Evolutionary conservation across 1,140 invertebrate species (phyloP), one percentile per base, ranked within the genome.

Genomic region (Pinna nobilis): DNA sequence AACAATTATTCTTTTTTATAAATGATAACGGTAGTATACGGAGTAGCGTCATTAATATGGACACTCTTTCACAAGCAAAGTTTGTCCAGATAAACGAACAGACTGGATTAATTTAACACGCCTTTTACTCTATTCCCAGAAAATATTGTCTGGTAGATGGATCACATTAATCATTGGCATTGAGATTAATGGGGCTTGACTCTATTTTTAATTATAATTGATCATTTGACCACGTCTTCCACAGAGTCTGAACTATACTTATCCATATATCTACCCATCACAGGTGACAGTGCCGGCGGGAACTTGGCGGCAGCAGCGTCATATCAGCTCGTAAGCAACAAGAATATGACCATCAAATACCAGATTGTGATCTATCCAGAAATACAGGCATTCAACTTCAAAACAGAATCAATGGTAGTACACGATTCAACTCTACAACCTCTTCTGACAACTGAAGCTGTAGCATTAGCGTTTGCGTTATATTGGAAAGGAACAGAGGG

Each of bases 281-380:
- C 76, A 35, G 83, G 83, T 20, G 84, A 86, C 70, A 84, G 82
- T 55, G 81, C 84, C 4, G 85, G 85, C 20, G 85, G 84, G 11
- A 82, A 86, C 72, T 70, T 84, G 7, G 69, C 78, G 6, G 83
- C 83, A 11, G 83, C 81, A 20, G 84, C 86, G 28, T 57, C 79
- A 11, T 72, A 81, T 13, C 65, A 74, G 18, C 65, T 86, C 25
- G 74, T 71, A 37, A 80, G 76, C 30, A 70, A 76, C 30, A 72
- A 64, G 32, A 72, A 72, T n/a, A 64, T 65, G 49, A 63, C 57
- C 60, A 69, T 3, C 47, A 71, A 72, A 65, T 70, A 79, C 28
- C 83, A 86, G 61, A 69, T 86, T 15, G 78, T 83, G n/a, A 86
- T 86, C 13, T 84, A 82, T 60, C 85, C 84, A 2, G 70, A 74